phyloP scores from a whole-genome alignment of 2,888 invertebrate species.

The Chydorus sphaericus region DNA sequence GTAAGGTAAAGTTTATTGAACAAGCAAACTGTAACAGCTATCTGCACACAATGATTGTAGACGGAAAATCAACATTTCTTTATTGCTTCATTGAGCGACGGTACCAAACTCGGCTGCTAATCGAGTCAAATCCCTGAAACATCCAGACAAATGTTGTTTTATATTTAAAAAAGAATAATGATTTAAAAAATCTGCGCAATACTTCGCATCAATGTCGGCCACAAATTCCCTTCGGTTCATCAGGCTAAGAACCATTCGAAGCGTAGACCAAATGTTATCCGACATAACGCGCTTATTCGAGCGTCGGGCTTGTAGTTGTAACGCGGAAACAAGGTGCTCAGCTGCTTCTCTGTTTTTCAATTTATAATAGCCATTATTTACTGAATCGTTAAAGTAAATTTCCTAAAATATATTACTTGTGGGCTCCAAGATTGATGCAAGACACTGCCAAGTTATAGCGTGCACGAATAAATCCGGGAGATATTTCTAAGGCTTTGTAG shows the following conservation, averaged over 20 bases:
- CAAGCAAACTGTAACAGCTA: not conserved
- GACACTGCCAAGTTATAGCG: conserved; percentile 96
- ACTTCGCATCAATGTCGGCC: conserved; percentile 39
- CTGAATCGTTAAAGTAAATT: not conserved
- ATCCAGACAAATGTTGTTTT: not conserved
- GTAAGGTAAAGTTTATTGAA: not conserved
- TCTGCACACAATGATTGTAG: not conserved
- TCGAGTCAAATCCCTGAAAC: conserved; percentile 7
- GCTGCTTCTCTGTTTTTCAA: conserved; percentile 66
- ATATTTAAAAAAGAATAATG: not conserved
- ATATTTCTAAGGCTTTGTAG: conserved; percentile 70
- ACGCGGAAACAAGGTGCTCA: conserved; percentile 82
- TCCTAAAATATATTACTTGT: conserved; percentile 37
- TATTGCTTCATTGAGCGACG: no score
- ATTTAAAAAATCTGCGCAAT: conserved; percentile 16
- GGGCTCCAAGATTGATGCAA: conserved; percentile 87
- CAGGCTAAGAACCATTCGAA: conserved; percentile 70
- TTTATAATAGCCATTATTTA: not conserved
- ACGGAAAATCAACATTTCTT: not conserved
- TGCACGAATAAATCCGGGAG: conserved; percentile 91
- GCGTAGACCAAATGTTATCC: conserved; percentile 84
- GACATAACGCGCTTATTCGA: conserved; percentile 46
- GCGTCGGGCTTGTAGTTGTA: conserved; percentile 68
- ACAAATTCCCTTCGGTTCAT: conserved; percentile 46
- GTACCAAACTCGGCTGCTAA: conserved; percentile 9